Conservation (phyloP, 2,888 invertebrate genomes). For the Plemyria rubiginata region DNA sequence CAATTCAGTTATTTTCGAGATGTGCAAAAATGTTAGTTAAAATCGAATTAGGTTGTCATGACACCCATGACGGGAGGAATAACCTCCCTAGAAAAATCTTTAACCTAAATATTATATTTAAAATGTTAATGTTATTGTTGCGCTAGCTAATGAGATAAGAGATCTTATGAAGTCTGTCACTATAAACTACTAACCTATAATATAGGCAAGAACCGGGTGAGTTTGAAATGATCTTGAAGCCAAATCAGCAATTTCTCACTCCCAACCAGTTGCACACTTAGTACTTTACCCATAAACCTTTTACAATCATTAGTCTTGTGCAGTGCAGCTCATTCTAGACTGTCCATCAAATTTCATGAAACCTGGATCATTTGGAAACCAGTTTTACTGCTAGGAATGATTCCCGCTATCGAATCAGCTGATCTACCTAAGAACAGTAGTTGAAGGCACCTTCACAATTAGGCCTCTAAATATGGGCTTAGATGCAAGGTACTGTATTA, state of each 20-base stretch:
- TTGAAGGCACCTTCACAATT: constrained; percentile 11
- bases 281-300: background rate
- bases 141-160: too few species aligned
- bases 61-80: too few species aligned
- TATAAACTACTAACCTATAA: too few species aligned
- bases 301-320: constrained; percentile 11
- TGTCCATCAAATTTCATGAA: constrained; percentile 20
- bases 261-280: background rate
- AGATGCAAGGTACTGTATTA: constrained; percentile 4
- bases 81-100: too few species aligned
- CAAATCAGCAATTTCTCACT: constrained; percentile 5
- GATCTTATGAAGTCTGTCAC: too few species aligned
- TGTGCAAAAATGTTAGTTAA: too few species aligned
- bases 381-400: constrained; percentile 18
- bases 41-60: too few species aligned
- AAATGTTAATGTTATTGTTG: too few species aligned
- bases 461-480: constrained; percentile 16
- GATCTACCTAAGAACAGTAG: constrained; percentile 16
- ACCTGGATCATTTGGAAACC: constrained; percentile 28
- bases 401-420: constrained; percentile 18
- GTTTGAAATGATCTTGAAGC: too few species aligned
- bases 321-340: background rate
- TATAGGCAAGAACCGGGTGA: too few species aligned
- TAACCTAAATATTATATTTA: too few species aligned
- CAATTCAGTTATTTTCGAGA: too few species aligned